Percentiles rank a stretch among this genome's conserved stretches.
Evolutionary conservation across 2,113 vertebrate species (phyloP).

Genomic region (Coreoperca whiteheadi): DNA sequence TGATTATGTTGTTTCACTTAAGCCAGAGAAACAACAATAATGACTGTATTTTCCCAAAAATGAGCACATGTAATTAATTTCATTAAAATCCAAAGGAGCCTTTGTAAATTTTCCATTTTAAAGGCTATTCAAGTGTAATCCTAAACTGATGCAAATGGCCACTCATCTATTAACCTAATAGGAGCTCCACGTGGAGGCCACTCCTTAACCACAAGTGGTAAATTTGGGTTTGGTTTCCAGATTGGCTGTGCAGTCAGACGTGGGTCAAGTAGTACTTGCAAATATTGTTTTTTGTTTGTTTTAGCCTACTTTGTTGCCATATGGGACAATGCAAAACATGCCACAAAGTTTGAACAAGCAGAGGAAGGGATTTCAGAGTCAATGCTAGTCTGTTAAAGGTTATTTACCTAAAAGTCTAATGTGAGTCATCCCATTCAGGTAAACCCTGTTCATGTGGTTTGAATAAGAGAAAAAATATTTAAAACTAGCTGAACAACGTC

Average conservation of each 20-base stretch:
- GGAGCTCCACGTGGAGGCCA: slow-evolving; percentile 21
- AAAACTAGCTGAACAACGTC: slow-evolving; percentile 32
- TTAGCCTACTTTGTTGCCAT: slow-evolving; percentile 1
- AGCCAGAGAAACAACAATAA: slow-evolving; percentile 12
- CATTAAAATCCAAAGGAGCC: slow-evolving; percentile 33
- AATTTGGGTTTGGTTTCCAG: slow-evolving; percentile 43
- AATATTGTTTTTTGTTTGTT: slow-evolving; percentile 5
- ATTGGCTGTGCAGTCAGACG: slow-evolving; percentile 24
- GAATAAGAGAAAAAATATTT: slow-evolving; percentile 40
- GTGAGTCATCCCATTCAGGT: background rate
- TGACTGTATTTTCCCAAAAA: slow-evolving; percentile 32
- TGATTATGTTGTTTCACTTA: slow-evolving; percentile 13
- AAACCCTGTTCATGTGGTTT: slow-evolving; percentile 23
- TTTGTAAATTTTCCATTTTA: slow-evolving; percentile 38
- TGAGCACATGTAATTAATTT: slow-evolving; percentile 39
- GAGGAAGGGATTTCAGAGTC: slow-evolving; percentile 27
- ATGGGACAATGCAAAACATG: background rate
- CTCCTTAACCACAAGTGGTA: slow-evolving; percentile 47
- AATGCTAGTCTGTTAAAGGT: background rate
- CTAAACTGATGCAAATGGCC: slow-evolving; percentile 45
- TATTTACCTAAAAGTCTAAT: slow-evolving; percentile 20
- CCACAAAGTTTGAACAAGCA: slow-evolving; percentile 16
- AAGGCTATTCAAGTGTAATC: slow-evolving; percentile 32
- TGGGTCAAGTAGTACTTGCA: slow-evolving; percentile 1
- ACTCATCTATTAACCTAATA: slow-evolving; percentile 44